phyloP scores from a whole-genome alignment of 2,797 vertebrate species.

The Yasuhikotakia modesta region DNA sequence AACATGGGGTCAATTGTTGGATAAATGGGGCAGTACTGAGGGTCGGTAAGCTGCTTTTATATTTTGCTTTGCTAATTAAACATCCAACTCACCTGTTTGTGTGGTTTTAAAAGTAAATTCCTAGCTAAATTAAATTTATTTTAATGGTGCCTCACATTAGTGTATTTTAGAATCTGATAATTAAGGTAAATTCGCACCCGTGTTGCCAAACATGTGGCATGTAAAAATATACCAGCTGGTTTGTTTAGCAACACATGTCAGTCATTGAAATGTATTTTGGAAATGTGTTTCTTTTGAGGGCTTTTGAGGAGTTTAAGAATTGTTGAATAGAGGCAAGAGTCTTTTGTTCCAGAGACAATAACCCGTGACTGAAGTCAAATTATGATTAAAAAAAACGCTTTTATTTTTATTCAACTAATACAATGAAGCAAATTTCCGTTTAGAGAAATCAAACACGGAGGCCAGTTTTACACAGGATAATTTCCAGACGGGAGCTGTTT shows the following conservation, averaged over 20 bases:
- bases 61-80: constrained; percentile 8
- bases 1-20: constrained; percentile 1
- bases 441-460: background rate
- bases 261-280: constrained; percentile 60
- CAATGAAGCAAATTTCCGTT: background rate
- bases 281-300: constrained; percentile 64
- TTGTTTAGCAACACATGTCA: background rate
- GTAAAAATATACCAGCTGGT: background rate
- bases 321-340: constrained; percentile 22
- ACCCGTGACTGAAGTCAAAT: constrained; percentile 12
- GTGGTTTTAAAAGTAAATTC: background rate
- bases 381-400: background rate
- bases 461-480: background rate
- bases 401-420: constrained; percentile 11
- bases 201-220: background rate
- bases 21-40: background rate
- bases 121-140: constrained; percentile 2
- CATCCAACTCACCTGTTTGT: background rate
- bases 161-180: background rate
- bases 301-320: constrained; percentile 23
- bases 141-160: background rate
- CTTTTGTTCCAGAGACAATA: constrained; percentile 27
- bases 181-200: background rate
- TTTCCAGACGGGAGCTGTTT: constrained; percentile 23
- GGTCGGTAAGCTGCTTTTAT: background rate